Percentiles rank a stretch among this genome's conserved stretches.
Conservation (phyloP, 2,888 invertebrate genomes). For the Melanophora roralis region DNA sequence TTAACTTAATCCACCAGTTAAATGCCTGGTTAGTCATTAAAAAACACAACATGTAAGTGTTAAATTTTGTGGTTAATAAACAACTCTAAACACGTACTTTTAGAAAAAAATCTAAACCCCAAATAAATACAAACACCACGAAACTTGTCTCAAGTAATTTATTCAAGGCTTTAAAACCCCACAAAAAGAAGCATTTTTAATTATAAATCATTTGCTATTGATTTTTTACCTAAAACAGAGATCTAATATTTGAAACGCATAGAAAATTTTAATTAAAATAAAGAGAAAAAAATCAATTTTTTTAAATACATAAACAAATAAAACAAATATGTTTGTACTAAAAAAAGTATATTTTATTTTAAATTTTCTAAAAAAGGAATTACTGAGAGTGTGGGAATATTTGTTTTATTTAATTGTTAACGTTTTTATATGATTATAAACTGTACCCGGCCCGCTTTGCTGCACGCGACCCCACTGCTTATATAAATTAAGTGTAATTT, state of each 20-base stretch:
- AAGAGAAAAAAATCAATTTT: background rate
- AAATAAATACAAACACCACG: background rate
- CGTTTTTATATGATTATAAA: too few species aligned
- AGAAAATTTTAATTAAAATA: background rate
- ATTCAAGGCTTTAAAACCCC: slow-evolving; percentile 49
- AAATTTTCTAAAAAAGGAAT: too few species aligned
- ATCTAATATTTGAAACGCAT: background rate
- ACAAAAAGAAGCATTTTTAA: background rate
- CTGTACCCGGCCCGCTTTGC: too few species aligned
- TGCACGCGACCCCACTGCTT: too few species aligned
- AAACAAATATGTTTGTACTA: too few species aligned
- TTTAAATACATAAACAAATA: too few species aligned
- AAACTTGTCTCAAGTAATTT: slow-evolving; percentile 46
- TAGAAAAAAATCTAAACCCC: background rate
- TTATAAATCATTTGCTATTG: slow-evolving; percentile 3
- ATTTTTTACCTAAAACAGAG: slow-evolving; percentile 26
- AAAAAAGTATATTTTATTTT: too few species aligned
- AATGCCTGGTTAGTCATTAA: slow-evolving; percentile 57
- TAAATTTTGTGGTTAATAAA: slow-evolving; percentile 61
- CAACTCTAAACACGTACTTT: slow-evolving; percentile 55
- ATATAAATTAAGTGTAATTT: too few species aligned
- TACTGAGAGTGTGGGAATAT: too few species aligned
- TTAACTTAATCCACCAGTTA: slow-evolving; percentile 40
- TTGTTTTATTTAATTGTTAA: too few species aligned
- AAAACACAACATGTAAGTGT: slow-evolving; percentile 34